Evolutionary conservation across 2,888 invertebrate species (phyloP).

Genomic region (Drosophila phalerata): DNA sequence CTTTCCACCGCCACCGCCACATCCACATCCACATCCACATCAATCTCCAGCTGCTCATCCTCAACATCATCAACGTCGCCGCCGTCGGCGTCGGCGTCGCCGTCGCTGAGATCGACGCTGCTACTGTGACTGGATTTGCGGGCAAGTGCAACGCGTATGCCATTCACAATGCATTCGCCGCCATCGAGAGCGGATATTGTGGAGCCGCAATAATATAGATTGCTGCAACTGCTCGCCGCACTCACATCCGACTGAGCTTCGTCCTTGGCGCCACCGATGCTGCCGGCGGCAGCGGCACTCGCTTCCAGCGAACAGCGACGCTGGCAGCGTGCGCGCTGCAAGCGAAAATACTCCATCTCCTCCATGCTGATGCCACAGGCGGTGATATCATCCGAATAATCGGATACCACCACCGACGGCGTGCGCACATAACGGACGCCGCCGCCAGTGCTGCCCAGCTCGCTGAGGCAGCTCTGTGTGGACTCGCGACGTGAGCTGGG

Average conservation of each 20-base stretch:
- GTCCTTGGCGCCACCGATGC: conserved; percentile 59
- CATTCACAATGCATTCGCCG: conserved; percentile 86
- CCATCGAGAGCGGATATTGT: conserved; percentile 87
- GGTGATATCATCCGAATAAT: conserved; percentile 91
- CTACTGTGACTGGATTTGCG: conserved; percentile 87
- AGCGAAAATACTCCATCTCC: conserved; percentile 87
- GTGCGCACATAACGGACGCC: conserved; percentile 90
- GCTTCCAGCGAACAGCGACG: conserved; percentile 84
- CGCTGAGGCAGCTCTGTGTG: conserved; percentile 85
- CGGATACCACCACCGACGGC: conserved; percentile 94
- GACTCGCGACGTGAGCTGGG: conserved; percentile 85
- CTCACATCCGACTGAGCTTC: conserved; percentile 87
- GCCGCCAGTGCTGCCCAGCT: conserved; percentile 85
- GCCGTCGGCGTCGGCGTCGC: too few relatives aligned
- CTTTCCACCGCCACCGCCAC: conserved; percentile 32
- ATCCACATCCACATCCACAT: conserved; percentile 49
- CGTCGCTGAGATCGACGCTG: conserved; percentile 84
- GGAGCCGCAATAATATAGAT: conserved; percentile 87
- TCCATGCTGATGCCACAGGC: conserved; percentile 87
- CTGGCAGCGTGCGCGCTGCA: conserved; percentile 84
- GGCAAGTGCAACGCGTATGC: conserved; percentile 87
- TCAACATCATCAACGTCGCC: conserved; percentile 69
- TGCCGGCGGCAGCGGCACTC: conserved; percentile 58
- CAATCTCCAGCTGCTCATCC: conserved; percentile 74
- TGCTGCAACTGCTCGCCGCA: conserved; percentile 87